Conservation (phyloP, 2,888 invertebrate genomes). For the Deilephila porcellus region DNA sequence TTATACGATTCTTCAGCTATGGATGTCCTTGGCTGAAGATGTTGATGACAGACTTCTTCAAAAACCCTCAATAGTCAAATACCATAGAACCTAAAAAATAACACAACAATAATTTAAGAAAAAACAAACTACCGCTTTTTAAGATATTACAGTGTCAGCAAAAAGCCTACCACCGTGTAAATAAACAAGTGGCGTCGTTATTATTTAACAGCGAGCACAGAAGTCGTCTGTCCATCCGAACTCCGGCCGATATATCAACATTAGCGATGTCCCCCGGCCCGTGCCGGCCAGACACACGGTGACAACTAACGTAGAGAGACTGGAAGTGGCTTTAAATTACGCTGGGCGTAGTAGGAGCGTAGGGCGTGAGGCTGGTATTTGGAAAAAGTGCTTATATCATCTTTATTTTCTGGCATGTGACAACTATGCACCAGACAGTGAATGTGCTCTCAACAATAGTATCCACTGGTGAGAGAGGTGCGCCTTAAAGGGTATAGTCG, state of each 20-base stretch:
- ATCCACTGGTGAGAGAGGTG: no score
- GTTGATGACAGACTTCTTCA: no score
- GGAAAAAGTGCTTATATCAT: no score
- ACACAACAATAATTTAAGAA: not conserved
- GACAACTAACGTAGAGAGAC: not conserved
- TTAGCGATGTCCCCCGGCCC: constrained; percentile 75
- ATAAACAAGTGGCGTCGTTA: constrained; percentile 58
- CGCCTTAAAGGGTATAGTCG: no score
- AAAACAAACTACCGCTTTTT: not conserved
- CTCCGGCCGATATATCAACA: constrained; percentile 82
- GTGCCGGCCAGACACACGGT: constrained; percentile 1
- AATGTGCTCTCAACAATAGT: no score
- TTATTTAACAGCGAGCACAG: constrained; percentile 71
- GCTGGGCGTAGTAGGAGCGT: not conserved
- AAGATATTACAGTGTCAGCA: not conserved
- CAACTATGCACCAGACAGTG: no score
- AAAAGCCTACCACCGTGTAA: constrained; percentile 43
- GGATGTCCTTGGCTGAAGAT: no score
- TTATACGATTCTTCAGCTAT: no score
- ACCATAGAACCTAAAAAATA: no score
- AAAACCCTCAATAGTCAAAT: no score
- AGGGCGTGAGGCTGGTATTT: no score
- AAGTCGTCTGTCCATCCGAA: constrained; percentile 73
- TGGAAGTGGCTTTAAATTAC: not conserved
- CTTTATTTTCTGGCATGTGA: no score